Conservation (phyloP, 2,888 invertebrate genomes). For the Melitaea athalia region DNA sequence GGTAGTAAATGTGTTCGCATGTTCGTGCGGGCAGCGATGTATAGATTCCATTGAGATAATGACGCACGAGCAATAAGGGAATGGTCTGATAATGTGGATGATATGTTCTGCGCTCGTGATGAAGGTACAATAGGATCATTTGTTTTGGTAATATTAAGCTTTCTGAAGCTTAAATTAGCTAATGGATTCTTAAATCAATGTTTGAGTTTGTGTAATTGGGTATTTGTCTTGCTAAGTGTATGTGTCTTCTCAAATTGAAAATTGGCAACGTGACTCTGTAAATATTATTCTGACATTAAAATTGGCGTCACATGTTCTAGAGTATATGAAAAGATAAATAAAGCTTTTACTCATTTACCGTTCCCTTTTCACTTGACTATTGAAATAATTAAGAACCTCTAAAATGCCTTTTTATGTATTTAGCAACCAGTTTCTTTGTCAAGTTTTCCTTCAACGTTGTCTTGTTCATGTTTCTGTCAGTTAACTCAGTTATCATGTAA, state of each 20-base stretch:
- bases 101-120: conserved; percentile 30
- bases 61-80: conserved; percentile 52
- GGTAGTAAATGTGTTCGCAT: conserved; percentile 53
- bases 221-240: neutral
- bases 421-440: too few relatives aligned
- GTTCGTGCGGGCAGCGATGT: conserved; percentile 53
- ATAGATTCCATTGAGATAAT: conserved; percentile 62
- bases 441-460: too few relatives aligned
- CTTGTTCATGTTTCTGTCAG: too few relatives aligned
- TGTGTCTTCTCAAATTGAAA: neutral
- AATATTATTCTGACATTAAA: too few relatives aligned
- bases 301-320: too few relatives aligned
- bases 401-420: too few relatives aligned
- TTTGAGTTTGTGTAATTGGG: neutral
- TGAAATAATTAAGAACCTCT: too few relatives aligned
- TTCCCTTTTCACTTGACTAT: too few relatives aligned
- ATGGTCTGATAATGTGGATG: conserved; percentile 51
- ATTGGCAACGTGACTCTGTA: too few relatives aligned
- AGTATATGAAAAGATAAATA: too few relatives aligned
- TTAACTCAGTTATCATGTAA: too few relatives aligned
- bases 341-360: too few relatives aligned
- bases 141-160: conserved; percentile 3
- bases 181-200: neutral
- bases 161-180: neutral
- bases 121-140: neutral